These are phyloP conservation scores for Gymnogyps californianus DNA, from an alignment of 2,113 vertebrate genomes.

Conservation along the genomic window DNA sequence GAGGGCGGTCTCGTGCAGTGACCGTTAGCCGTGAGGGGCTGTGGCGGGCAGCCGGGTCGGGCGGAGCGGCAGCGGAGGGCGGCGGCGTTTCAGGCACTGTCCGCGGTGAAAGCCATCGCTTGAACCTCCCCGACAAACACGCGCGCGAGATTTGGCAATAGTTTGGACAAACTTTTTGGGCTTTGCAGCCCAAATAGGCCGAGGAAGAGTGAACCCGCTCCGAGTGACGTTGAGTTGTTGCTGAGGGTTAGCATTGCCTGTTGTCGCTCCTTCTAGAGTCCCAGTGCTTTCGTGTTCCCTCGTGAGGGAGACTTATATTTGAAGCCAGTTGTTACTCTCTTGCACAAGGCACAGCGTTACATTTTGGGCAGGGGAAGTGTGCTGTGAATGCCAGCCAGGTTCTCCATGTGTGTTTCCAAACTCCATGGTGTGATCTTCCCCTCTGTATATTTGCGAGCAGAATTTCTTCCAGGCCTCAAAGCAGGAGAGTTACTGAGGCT, in stretches of 20 bases:
- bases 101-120: rapidly evolving
- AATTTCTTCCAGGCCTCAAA: background rate
- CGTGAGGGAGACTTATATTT: rapidly evolving
- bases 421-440: rapidly evolving
- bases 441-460: rapidly evolving
- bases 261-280: rapidly evolving
- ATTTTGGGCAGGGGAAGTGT: rapidly evolving
- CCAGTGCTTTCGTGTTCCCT: rapidly evolving
- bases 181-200: background rate
- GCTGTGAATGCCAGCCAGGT: rapidly evolving
- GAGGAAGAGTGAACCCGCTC: rapidly evolving
- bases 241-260: rapidly evolving
- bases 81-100: rapidly evolving
- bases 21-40: rapidly evolving
- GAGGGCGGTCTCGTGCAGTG: rapidly evolving
- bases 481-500: background rate
- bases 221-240: rapidly evolving
- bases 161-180: rapidly evolving
- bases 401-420: rapidly evolving
- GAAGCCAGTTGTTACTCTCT: rapidly evolving
- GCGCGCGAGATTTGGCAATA: rapidly evolving
- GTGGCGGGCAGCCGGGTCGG: rapidly evolving
- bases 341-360: rapidly evolving
- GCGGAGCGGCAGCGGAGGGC: rapidly evolving
- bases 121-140: rapidly evolving